Evolutionary conservation across 2,113 vertebrate genomes (phyloP).

Genomic region (Acrocephalus arundinaceus): DNA sequence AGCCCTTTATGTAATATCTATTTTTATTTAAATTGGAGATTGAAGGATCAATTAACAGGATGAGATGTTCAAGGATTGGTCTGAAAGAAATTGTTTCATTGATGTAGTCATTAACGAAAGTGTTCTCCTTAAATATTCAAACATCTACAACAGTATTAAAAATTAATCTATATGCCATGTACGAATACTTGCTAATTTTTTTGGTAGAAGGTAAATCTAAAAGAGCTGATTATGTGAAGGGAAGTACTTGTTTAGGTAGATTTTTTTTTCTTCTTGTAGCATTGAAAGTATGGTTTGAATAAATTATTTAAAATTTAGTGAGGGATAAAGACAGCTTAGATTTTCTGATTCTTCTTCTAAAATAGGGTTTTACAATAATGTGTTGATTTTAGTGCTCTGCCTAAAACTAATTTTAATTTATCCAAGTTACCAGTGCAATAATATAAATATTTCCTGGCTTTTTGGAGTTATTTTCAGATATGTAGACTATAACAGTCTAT

Average conservation of each 20-base stretch:
- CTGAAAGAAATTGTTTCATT: not conserved
- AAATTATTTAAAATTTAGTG: not conserved
- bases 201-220: not conserved
- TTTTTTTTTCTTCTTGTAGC: not conserved
- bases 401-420: not conserved
- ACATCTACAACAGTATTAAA: not conserved
- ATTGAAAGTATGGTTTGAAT: not conserved
- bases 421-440: not conserved
- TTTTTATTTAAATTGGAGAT: constrained; percentile 41
- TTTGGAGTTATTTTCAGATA: not conserved
- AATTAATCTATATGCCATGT: not conserved
- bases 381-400: not conserved
- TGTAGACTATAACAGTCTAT: not conserved
- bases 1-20: constrained; percentile 23
- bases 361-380: not conserved
- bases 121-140: not conserved
- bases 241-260: not conserved
- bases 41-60: not conserved
- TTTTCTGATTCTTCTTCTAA: not conserved
- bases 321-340: not conserved
- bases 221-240: not conserved
- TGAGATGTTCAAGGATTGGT: constrained; percentile 34
- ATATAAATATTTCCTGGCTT: not conserved
- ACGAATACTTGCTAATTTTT: not conserved
- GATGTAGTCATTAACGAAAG: constrained; percentile 27